phyloP scores from a whole-genome alignment of 2,888 invertebrate species.

The Dicyrtoma fusca region DNA sequence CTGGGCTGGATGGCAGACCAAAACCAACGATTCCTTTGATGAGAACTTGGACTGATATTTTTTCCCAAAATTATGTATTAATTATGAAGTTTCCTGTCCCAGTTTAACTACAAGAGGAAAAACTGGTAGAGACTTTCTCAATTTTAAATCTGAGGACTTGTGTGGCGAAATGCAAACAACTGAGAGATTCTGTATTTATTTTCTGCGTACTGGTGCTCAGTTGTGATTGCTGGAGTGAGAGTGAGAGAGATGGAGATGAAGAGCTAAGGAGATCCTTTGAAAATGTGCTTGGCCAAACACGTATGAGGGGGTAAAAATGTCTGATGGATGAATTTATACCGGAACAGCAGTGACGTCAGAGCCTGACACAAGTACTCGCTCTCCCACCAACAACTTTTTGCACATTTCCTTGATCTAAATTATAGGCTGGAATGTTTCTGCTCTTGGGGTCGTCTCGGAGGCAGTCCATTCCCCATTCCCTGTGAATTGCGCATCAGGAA shows the following conservation, averaged over 20 bases:
- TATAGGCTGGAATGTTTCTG: slow-evolving; percentile 9
- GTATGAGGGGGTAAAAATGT: slow-evolving; percentile 33
- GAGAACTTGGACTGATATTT: too few relatives aligned
- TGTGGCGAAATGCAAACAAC: too few relatives aligned
- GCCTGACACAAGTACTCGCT: background rate
- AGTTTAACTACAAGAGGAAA: too few relatives aligned
- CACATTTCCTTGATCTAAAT: slow-evolving; percentile 3
- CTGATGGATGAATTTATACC: slow-evolving; percentile 34
- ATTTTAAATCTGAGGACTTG: too few relatives aligned
- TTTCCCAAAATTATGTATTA: too few relatives aligned
- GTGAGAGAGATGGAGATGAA: background rate
- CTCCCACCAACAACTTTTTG: background rate
- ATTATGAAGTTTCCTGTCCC: too few relatives aligned
- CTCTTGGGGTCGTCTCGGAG: slow-evolving; percentile 8
- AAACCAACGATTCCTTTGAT: too few relatives aligned
- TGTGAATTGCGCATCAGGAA: slow-evolving; percentile 33
- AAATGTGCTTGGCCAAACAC: slow-evolving; percentile 8
- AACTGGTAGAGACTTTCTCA: too few relatives aligned
- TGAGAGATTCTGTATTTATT: too few relatives aligned
- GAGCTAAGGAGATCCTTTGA: background rate
- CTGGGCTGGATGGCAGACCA: too few relatives aligned
- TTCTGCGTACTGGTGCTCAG: too few relatives aligned
- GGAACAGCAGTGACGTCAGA: slow-evolving; percentile 29
- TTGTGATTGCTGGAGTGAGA: background rate
- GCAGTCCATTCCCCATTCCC: slow-evolving; percentile 12